Percentiles rank a stretch among this genome's conserved stretches.
phyloP scores from a whole-genome alignment of 2,113 vertebrate genomes.

The Neofelis nebulosa region DNA sequence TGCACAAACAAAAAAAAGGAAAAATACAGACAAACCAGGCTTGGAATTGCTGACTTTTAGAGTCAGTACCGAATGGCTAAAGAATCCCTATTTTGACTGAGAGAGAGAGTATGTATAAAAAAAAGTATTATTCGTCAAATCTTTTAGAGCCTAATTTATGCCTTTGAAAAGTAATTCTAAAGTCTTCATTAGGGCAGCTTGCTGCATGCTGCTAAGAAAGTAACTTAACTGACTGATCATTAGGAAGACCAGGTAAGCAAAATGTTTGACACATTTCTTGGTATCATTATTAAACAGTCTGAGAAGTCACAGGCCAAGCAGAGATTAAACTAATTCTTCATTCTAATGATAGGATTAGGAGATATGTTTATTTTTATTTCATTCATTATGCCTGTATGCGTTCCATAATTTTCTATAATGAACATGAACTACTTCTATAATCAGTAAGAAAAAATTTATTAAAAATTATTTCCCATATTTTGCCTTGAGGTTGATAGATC shows the following conservation, averaged over 20 bases:
- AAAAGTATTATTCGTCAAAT: neutral
- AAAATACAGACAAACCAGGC: constrained; percentile 7
- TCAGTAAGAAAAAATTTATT: neutral
- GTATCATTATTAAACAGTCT: neutral
- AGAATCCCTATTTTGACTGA: neutral
- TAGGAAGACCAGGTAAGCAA: neutral
- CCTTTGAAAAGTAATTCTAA: neutral
- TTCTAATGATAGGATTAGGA: neutral
- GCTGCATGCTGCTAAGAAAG: neutral
- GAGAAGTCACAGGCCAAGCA: neutral
- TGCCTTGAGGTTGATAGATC: neutral
- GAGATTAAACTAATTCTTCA: neutral
- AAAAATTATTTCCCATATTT: neutral
- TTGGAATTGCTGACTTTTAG: constrained; percentile 23
- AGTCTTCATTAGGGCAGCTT: neutral
- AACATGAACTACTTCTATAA: neutral
- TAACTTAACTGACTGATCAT: neutral
- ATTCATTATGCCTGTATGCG: neutral
- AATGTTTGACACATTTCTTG: neutral
- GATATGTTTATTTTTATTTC: neutral
- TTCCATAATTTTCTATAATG: neutral
- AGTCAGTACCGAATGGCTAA: constrained; percentile 21
- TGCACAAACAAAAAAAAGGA: constrained; percentile 77
- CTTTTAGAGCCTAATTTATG: neutral
- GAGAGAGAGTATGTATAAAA: neutral